Base-by-base conservation (phyloP, 2,113 vertebrate species). In the Menura novaehollandiae region DNA sequence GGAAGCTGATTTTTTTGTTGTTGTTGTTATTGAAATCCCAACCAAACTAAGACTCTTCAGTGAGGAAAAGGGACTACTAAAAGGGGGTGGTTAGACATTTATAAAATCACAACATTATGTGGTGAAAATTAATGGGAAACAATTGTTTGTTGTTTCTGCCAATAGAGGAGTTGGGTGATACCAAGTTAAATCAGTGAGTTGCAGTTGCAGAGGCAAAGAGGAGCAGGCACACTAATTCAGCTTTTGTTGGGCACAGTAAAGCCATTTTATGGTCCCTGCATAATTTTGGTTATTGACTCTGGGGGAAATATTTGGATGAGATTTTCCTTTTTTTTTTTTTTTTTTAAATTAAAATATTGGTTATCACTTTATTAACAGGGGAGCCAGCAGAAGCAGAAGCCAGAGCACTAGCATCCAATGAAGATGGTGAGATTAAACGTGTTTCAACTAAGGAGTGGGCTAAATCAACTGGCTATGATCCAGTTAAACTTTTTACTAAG, bases 371-470 rank as follows among this genome's bases (percentile, higher is more conserved):
- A 14, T 95, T 95, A 86, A 44, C 88, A 99, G 99, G 99, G 99
- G 99, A 99, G 52, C 98, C 98, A 13, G 99, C 98, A 85, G 98
- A 99, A 71, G 98, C 99, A 1, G 99, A 99, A 62, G 99, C 99
- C 60, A 98, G 98, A 80, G 99, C 99, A 76, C 98, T 98, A 56
- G 99, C 99, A 5, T 98, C 99, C 28, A 99, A 99, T 96, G 99
- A 99, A 96, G 99, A 99, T 51, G 99, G 99, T 49, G 99, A 99
- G 91, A 99, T 99, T 96, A 99, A 99, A 92, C 98, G 99, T 15
- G 97, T 99, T 85, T 99, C 99, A 73, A 99, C 99, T 77, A 99
- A 99, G 95, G 98, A 99, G 30, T 99, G 99, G 99, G 99, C 99
- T 64, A 99, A 99, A 62, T 99, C 99, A 89, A 99, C 99, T 11